Conservation (phyloP, 2,888 invertebrate genomes). For the Agrochola circellaris region DNA sequence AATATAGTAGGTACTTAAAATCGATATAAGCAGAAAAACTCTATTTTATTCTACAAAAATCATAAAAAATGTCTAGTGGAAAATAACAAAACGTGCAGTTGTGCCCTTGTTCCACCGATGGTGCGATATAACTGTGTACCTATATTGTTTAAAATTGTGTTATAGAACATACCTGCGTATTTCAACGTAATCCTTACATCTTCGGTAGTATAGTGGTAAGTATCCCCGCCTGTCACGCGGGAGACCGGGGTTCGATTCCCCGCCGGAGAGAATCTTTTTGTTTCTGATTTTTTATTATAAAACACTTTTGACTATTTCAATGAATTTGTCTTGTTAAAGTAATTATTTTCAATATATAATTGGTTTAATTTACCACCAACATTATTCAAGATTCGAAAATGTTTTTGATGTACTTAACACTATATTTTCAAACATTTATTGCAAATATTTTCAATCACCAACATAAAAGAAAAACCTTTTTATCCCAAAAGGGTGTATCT, state of each 20-base stretch:
- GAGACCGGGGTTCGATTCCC: constrained; percentile 79
- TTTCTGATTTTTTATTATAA: not conserved
- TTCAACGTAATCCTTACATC: constrained; percentile 23
- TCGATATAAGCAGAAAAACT: too few species aligned
- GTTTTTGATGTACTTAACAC: not conserved
- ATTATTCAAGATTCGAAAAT: not conserved
- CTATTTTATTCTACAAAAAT: too few species aligned
- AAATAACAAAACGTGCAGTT: too few species aligned
- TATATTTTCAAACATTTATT: not conserved
- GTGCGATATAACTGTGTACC: too few species aligned
- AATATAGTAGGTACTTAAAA: too few species aligned
- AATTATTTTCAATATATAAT: not conserved
- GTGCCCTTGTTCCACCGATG: too few species aligned
- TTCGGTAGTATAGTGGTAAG: constrained; percentile 91
- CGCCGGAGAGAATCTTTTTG: constrained; percentile 68
- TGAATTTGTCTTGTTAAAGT: not conserved
- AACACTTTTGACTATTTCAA: not conserved
- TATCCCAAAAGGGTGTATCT: constrained; percentile 23
- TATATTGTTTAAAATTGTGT: too few species aligned
- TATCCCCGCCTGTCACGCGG: constrained; percentile 91
- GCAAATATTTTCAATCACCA: constrained; percentile 4
- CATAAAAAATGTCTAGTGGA: too few species aligned
- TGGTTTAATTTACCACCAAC: not conserved
- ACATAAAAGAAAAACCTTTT: constrained; percentile 19
- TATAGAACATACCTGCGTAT: rapidly evolving